Conservation (phyloP, 2,113 vertebrate genomes). For the Centropus bengalensis region DNA sequence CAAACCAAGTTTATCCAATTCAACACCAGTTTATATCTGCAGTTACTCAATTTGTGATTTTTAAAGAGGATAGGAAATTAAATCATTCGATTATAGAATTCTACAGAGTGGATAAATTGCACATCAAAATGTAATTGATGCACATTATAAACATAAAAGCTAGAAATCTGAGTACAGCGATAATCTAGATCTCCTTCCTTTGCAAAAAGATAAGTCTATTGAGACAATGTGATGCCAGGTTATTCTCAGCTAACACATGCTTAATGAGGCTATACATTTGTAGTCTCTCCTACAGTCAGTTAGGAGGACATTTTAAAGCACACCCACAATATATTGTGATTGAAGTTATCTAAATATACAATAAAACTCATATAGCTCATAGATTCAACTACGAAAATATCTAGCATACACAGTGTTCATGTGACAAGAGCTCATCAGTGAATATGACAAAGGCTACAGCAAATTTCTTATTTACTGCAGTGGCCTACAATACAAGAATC, state of each 20-base stretch:
- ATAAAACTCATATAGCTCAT: background rate
- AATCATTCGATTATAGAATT: conserved; percentile 21
- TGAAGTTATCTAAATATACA: conserved; percentile 2
- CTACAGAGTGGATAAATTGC: conserved; percentile 5
- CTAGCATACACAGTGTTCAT: background rate
- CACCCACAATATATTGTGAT: background rate
- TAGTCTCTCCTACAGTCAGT: background rate
- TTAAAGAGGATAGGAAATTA: conserved; percentile 33
- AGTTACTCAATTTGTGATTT: conserved; percentile 13
- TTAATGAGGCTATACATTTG: background rate
- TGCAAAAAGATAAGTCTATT: background rate
- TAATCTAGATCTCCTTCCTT: conserved; percentile 26
- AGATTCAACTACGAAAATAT: background rate
- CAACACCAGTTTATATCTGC: background rate
- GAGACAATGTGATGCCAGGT: background rate
- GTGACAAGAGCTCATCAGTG: background rate
- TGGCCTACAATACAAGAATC: background rate
- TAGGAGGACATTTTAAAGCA: background rate
- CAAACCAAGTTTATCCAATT: conserved; percentile 22
- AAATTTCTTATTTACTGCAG: background rate
- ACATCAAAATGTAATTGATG: conserved; percentile 13
- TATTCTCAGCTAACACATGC: conserved; percentile 14
- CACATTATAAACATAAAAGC: background rate
- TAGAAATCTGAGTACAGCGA: conserved; percentile 2
- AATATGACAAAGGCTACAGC: background rate